Evolutionary conservation across 2,888 invertebrate genomes (phyloP).

Genomic region (Epinotia nisella): DNA sequence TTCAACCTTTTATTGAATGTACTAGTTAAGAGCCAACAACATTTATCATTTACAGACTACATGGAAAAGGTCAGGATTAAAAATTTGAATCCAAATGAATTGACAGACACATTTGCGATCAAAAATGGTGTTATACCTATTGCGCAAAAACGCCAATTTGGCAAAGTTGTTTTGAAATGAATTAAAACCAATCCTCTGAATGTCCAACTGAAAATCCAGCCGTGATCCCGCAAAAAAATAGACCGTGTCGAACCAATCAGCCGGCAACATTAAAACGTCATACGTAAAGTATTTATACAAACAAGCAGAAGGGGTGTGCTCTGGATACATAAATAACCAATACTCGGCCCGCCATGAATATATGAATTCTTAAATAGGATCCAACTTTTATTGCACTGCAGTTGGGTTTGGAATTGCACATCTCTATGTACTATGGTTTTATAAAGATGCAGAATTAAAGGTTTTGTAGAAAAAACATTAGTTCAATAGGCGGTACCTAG

Average conservation of each 20-base stretch:
- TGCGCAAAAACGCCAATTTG: not conserved
- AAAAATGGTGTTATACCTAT: not conserved
- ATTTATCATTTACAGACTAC: too few relatives aligned
- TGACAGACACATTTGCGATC: not conserved
- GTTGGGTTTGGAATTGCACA: conserved; percentile 19
- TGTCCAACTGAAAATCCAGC: not conserved
- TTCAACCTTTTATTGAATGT: not conserved
- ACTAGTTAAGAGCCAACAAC: too few relatives aligned
- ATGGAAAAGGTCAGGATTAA: too few relatives aligned
- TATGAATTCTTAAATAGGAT: conserved; percentile 35
- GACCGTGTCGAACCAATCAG: conserved; percentile 12
- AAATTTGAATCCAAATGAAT: not conserved
- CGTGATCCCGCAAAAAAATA: not conserved
- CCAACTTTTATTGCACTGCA: conserved; percentile 26
- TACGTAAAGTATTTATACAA: conserved; percentile 20
- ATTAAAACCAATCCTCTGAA: not conserved
- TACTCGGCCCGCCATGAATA: conserved; percentile 31
- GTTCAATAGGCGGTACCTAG: too few relatives aligned
- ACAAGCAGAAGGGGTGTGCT: conserved; percentile 11
- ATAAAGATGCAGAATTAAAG: not conserved
- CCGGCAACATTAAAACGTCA: conserved; percentile 21
- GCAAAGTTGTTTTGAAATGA: not conserved
- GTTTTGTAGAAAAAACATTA: not conserved
- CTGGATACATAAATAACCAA: conserved; percentile 27
- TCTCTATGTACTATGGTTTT: conserved; percentile 1